phyloP scores from a whole-genome alignment of 1,140 invertebrate genomes.

The Drosophila santomea region DNA sequence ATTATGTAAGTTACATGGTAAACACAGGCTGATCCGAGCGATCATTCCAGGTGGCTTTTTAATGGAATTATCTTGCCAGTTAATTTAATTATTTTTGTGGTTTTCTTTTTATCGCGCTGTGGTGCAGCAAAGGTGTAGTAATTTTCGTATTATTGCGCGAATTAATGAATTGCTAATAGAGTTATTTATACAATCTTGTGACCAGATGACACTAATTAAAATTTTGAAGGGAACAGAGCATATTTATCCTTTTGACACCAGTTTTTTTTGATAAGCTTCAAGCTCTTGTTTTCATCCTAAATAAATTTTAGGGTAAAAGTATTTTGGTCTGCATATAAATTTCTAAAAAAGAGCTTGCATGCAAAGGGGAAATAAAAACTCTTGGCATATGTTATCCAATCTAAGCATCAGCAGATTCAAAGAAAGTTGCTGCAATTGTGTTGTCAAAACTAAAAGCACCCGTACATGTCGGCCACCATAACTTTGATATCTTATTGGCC shows the following conservation, averaged over 20 bases:
- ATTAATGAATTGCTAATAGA: background rate
- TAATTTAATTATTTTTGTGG: conserved; percentile 19
- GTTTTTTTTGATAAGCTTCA: too few relatives aligned
- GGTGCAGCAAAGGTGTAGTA: background rate
- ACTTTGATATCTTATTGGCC: conserved; percentile 33
- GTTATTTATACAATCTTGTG: background rate
- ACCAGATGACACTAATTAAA: background rate
- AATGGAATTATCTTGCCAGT: conserved; percentile 23
- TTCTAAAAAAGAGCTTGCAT: background rate
- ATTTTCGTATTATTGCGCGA: background rate
- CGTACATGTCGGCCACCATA: conserved; percentile 10
- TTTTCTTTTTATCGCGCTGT: conserved; percentile 2
- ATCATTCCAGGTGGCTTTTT: conserved; percentile 28
- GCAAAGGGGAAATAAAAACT: background rate
- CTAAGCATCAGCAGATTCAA: background rate
- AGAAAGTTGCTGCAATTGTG: background rate
- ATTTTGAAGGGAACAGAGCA: background rate
- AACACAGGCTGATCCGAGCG: conserved; percentile 9
- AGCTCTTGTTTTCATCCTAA: too few relatives aligned
- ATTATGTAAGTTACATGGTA: conserved; percentile 31
- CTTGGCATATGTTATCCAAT: conserved; percentile 1
- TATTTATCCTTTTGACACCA: background rate
- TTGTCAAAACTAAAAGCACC: background rate
- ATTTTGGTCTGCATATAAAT: background rate
- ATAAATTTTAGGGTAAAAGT: too few relatives aligned